Conservation (phyloP, 2,888 invertebrate genomes). For the Apamea sordens region DNA sequence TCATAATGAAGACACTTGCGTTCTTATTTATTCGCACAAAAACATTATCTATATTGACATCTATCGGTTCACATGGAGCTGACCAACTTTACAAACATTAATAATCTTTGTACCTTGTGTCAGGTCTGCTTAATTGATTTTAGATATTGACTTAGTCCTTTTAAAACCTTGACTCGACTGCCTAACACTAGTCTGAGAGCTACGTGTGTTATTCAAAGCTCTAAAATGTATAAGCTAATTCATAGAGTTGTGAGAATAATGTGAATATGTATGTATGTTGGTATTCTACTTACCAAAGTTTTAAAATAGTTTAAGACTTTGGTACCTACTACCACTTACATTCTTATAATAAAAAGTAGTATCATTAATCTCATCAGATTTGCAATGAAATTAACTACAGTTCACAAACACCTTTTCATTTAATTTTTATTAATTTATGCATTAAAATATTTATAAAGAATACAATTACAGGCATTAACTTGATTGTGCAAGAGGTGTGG, state of each 20-base stretch:
- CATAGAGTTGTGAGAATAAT: neutral
- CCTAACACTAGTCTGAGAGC: neutral
- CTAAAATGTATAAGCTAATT: neutral
- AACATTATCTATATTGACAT: constrained; percentile 37
- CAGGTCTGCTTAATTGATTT: constrained; percentile 3
- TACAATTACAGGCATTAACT: constrained; percentile 27
- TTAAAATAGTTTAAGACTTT: neutral
- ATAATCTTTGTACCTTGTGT: neutral
- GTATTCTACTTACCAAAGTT: neutral
- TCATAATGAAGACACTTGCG: constrained; percentile 31
- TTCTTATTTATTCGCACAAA: constrained; percentile 38
- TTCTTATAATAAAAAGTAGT: neutral
- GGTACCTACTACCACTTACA: neutral
- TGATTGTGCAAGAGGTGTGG: constrained; percentile 39
- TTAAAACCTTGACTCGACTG: neutral
- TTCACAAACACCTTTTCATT: constrained; percentile 29
- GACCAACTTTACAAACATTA: neutral
- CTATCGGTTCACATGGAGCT: neutral
- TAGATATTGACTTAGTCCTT: neutral
- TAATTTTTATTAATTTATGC: constrained; percentile 40
- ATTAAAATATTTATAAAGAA: constrained; percentile 42
- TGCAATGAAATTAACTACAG: neutral
- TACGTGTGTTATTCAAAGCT: neutral
- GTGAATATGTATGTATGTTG: neutral
- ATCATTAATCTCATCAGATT: constrained; percentile 6